Evolutionary conservation across 2,113 vertebrate genomes (phyloP), one percentile per base, ranked within the genome.

Genomic region (Colaptes auratus): DNA sequence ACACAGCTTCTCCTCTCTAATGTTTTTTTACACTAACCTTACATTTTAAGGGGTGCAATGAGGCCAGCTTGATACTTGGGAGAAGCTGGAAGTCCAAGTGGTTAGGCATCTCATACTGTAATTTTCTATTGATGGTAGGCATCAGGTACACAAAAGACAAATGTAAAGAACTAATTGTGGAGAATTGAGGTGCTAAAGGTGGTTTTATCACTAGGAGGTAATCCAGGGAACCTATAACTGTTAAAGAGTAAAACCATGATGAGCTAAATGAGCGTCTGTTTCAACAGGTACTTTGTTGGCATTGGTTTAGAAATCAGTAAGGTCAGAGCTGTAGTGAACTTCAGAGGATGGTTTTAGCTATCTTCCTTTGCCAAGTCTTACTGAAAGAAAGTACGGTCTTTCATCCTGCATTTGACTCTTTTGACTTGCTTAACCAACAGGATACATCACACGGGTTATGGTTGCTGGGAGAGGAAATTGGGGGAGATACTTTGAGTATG

Each of bases 401-500:
- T 91, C 56, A 61, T 95, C 42, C 52, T 72, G 10, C 48, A 24
- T 93, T 86, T 66, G 67, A 82, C 23, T 86, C 33, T 81, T 16
- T 67, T 73, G 52, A 28, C 64, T 82, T 87, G 55, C 36, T 86
- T 17, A 71, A 17, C 69, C 52, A 85, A 1, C 19, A 67, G 59
- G 18, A 46, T 58, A 27, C 53, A 44, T 91, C 87, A 77, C 64
- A 44, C 84, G 55, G 25, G 48, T 84, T 92, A 23, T 0, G 2
- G 42, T 82, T 90, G 53, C 81, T 92, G 72, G 75, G 84, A 77
- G 85, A 58, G 85, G 71, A 93, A 78, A 80, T 91, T 66, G 91
- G 85, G 64, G 56, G 59, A 31, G 52, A 27, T 73, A 77, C 1
- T 20, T 77, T 1, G 23, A 94, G 15, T 39, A 33, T 82, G 72